Evolutionary conservation across 2,797 vertebrate genomes (phyloP).

Genomic region (Euthynnus affinis): DNA sequence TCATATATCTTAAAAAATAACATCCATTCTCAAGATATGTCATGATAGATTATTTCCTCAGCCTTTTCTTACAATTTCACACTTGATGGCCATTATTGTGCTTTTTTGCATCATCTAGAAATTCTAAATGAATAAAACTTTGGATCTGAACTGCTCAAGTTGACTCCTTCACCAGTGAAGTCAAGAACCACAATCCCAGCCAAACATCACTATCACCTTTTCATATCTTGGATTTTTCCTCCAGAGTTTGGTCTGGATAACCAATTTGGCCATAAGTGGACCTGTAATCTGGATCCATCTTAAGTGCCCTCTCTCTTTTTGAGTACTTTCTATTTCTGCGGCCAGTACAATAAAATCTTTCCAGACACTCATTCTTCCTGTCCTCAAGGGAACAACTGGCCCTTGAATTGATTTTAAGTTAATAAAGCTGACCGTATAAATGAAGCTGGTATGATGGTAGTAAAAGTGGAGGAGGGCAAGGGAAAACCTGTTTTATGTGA

Average conservation of each 20-base stretch:
- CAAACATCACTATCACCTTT: not conserved
- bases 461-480: conserved; percentile 37
- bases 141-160: not conserved
- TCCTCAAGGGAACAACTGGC: conserved; percentile 29
- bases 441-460: conserved; percentile 19
- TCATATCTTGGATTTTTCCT: not conserved
- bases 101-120: not conserved
- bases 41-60: not conserved
- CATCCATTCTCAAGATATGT: not conserved
- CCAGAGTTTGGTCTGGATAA: not conserved
- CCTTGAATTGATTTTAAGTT: conserved; percentile 53
- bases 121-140: not conserved
- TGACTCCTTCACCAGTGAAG: too few species aligned
- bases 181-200: not conserved
- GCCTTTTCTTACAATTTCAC: not conserved
- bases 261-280: not conserved
- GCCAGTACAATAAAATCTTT: conserved; percentile 24
- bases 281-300: conserved; percentile 18
- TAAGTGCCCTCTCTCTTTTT: conserved; percentile 14
- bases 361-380: conserved; percentile 20
- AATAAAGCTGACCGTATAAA: conserved; percentile 55
- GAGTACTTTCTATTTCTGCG: conserved; percentile 31
- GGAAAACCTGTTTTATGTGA: conserved; percentile 47
- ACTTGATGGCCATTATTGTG: not conserved
- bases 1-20: conserved; percentile 10